Conservation (phyloP, 2,888 invertebrate species). For the Agrypnus murinus region DNA sequence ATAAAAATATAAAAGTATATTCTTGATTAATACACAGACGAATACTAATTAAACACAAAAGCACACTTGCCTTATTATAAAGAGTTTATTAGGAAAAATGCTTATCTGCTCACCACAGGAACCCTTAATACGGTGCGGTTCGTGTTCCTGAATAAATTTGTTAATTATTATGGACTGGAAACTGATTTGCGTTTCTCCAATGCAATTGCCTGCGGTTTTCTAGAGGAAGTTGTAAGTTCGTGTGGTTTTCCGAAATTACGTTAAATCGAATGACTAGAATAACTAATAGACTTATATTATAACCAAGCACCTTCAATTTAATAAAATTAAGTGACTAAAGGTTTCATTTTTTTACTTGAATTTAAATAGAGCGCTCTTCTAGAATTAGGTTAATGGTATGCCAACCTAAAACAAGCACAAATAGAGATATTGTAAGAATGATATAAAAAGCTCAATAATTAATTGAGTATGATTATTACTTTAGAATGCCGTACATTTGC, state of each 20-base stretch:
- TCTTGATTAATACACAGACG: neutral
- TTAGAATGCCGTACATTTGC: no score
- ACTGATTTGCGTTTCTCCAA: constrained; percentile 28
- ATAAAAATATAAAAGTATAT: neutral
- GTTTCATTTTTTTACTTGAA: no score
- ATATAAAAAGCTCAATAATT: no score
- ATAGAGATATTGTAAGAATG: no score
- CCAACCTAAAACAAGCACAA: no score
- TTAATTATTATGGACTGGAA: constrained; percentile 39
- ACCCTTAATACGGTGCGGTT: constrained; percentile 54
- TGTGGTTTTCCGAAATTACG: constrained; percentile 33
- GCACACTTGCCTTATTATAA: constrained; percentile 10
- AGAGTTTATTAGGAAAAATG: constrained; percentile 33
- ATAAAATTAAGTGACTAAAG: no score
- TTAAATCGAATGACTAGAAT: constrained; percentile 11
- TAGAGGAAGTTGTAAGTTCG: constrained; percentile 18
- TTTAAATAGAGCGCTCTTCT: no score
- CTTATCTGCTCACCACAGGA: constrained; percentile 52
- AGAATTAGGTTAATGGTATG: no score
- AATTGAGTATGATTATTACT: no score
- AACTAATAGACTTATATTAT: neutral
- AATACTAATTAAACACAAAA: constrained; percentile 16
- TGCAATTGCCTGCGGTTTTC: constrained; percentile 32
- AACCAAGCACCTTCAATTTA: no score
- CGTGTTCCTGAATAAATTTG: constrained; percentile 56